phyloP scores from a whole-genome alignment of 2,888 invertebrate genomes.

The Chrysina gloriosa region DNA sequence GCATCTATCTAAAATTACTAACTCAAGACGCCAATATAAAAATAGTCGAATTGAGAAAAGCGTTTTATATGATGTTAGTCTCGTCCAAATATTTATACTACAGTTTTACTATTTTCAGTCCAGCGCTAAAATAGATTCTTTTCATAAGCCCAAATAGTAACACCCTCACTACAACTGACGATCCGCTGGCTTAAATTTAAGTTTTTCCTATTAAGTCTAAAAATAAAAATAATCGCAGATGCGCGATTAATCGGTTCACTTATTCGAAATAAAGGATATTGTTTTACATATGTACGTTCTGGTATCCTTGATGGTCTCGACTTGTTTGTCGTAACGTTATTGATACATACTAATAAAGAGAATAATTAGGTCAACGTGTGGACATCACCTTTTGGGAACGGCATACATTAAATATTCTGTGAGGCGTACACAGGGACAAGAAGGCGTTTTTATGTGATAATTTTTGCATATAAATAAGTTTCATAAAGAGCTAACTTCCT shows the following conservation, averaged over 20 bases:
- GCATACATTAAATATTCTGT: constrained; percentile 7
- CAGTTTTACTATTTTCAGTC: constrained; percentile 26
- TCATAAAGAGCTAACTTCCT: no score
- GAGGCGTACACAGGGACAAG: not conserved
- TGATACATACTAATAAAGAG: constrained; percentile 20
- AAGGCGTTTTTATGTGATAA: not conserved
- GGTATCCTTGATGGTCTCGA: constrained; percentile 17
- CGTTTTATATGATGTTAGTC: constrained; percentile 11
- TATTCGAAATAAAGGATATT: not conserved
- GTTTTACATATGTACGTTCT: constrained; percentile 16
- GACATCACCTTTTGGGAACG: constrained; percentile 16
- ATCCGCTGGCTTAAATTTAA: not conserved
- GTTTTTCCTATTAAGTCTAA: not conserved
- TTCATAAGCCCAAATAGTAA: not conserved
- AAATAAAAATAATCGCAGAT: constrained; percentile 11
- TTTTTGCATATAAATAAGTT: not conserved
- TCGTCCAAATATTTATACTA: constrained; percentile 28
- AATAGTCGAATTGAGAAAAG: constrained; percentile 6
- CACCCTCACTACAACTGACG: not conserved
- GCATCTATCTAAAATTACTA: constrained; percentile 12
- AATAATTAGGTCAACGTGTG: constrained; percentile 29
- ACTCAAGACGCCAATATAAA: constrained; percentile 12
- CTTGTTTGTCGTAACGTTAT: not conserved
- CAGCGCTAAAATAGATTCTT: not conserved
- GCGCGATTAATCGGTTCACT: constrained; percentile 5